A percentile compares a stretch with the other conserved stretches of the same genome.
Evolutionary conservation across 2,113 vertebrate species (phyloP).

Genomic region (Dicaeum eximium): DNA sequence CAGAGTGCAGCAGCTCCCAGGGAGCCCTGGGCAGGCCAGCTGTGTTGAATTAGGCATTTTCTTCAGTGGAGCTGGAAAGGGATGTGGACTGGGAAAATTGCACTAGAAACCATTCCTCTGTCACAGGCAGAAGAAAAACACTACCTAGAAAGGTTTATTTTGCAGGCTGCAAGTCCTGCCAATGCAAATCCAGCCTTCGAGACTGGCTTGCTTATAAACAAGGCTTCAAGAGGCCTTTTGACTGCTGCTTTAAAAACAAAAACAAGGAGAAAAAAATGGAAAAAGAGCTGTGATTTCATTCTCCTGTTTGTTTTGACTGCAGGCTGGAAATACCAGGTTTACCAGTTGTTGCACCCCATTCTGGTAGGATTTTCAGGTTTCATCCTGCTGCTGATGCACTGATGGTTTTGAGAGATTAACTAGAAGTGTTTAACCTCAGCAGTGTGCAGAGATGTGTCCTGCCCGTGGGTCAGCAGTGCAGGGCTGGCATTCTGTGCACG

Average conservation of each 20-base stretch:
- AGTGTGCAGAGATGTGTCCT: background rate
- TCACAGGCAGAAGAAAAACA: conserved; percentile 51
- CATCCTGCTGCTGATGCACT: background rate
- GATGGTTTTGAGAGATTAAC: background rate
- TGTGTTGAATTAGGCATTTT: conserved; percentile 44
- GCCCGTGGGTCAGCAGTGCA: background rate
- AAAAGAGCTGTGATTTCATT: background rate
- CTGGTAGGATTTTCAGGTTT: conserved; percentile 41
- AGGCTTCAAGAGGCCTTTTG: conserved; percentile 45
- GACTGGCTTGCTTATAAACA: conserved; percentile 41
- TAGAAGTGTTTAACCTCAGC: background rate
- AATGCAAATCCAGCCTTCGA: conserved; percentile 50
- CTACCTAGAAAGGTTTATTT: conserved; percentile 61
- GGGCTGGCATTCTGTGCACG: background rate
- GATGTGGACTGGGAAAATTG: background rate
- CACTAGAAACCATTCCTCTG: background rate
- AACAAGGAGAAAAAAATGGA: background rate
- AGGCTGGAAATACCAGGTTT: conserved; percentile 53
- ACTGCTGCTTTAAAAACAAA: background rate
- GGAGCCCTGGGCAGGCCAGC: background rate
- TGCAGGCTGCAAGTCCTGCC: conserved; percentile 23
- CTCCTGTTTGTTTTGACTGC: conserved; percentile 41
- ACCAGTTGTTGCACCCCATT: conserved; percentile 6
- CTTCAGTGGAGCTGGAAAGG: background rate
- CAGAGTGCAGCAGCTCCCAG: background rate